Base-by-base conservation (phyloP, 1,140 invertebrate genomes). In the Cyclargus thomasi region DNA sequence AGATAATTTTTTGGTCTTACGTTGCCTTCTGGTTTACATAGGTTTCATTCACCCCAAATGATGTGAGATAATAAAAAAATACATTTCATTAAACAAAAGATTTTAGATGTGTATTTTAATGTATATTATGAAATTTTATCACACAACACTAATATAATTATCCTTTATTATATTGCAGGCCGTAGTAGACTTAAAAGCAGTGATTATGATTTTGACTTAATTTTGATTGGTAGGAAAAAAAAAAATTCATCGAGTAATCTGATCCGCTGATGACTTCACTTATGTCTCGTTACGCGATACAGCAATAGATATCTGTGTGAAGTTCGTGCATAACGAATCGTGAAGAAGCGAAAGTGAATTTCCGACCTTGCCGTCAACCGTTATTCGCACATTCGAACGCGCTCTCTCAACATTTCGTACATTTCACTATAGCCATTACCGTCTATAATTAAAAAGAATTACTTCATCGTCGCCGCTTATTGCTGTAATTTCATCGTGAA, bases 331-430 rank as follows among this genome's bases (percentile, higher is more conserved):
- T 22, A 21, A 59, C 55, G 10, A 69, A 69, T 59, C 39, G 68
- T 62, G 57, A 69, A 59, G 63, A 67, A 72, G 80, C 75, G 82
- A 84, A 84, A 84, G 82, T 82, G 76, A 82, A 79, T 69, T 74
- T 71, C 68, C 75, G 76, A 78, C 80, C 80, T 82, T 81, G 80
- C 62, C 67, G 69, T 72, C 21, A 59, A 59, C 55, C 7, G 55
- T 21, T 21, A 73, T 72, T 68, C 47, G 67, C 23, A 67, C 65
- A 64, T 39, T 67, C 57, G 35, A 64, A 67, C 57, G 64, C 65
- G 70, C 70, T 75, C 75, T 77, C 70, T 68, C 69, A 72, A 69
- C n/a, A 17, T 55, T 59, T 20, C 18, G 18, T 55, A 59, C 55
- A 59, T 59, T 59, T 63, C 53, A 62, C 68, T 59, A 20, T 59